Evolutionary conservation across 2,888 invertebrate species (phyloP).

Genomic region (Loripinus fragilis): DNA sequence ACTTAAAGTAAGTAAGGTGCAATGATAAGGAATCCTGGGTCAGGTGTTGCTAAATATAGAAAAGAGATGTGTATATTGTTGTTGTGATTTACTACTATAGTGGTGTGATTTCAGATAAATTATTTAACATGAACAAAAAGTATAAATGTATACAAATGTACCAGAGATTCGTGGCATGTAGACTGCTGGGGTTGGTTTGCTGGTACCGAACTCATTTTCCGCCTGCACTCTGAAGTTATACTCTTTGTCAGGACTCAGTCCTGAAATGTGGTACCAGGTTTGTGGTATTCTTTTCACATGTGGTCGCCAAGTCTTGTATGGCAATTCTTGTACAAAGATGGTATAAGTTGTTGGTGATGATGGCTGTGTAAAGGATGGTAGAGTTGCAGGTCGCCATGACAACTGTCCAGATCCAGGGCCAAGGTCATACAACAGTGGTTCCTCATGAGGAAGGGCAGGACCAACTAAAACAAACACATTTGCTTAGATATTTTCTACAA

Average conservation of each 20-base stretch:
- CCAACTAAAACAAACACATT: slow-evolving; percentile 66
- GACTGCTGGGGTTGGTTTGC: slow-evolving; percentile 93
- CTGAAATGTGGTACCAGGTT: slow-evolving; percentile 72
- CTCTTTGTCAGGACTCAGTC: slow-evolving; percentile 88
- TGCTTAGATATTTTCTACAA: too few relatives aligned
- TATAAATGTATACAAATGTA: too few relatives aligned
- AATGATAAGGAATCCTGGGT: too few relatives aligned
- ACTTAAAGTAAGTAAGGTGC: too few relatives aligned
- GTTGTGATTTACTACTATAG: too few relatives aligned
- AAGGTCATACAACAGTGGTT: slow-evolving; percentile 75
- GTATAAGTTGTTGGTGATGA: slow-evolving; percentile 72
- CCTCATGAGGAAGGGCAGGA: slow-evolving; percentile 70
- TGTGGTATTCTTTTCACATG: slow-evolving; percentile 73
- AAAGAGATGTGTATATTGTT: too few relatives aligned
- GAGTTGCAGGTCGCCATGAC: slow-evolving; percentile 75
- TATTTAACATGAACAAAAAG: too few relatives aligned
- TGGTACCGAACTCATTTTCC: slow-evolving; percentile 97
- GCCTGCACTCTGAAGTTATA: slow-evolving; percentile 98
- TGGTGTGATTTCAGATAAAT: too few relatives aligned
- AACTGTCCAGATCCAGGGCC: slow-evolving; percentile 71
- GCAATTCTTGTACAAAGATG: slow-evolving; percentile 73
- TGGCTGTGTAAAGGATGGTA: slow-evolving; percentile 68
- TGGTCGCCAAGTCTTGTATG: slow-evolving; percentile 71
- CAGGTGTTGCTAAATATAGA: too few relatives aligned
- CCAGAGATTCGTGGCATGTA: slow-evolving; percentile 68